Conservation (phyloP, 2,888 invertebrate species). For the Portevinia maculata region DNA sequence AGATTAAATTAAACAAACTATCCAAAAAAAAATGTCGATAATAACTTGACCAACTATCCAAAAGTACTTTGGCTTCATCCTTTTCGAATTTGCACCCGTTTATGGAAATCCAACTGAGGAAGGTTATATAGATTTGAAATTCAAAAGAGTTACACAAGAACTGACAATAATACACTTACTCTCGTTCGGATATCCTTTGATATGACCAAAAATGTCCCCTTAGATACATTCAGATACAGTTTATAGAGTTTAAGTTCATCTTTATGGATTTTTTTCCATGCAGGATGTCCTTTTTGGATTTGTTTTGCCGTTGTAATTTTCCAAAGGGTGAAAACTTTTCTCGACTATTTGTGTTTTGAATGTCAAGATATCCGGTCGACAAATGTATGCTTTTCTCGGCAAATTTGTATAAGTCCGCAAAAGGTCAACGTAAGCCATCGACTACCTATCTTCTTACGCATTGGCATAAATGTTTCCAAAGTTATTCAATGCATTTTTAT, state of each 20-base stretch:
- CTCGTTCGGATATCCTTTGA: conserved; percentile 64
- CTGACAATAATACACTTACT: conserved; percentile 58
- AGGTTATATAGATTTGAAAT: conserved; percentile 48
- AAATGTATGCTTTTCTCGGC: conserved; percentile 25
- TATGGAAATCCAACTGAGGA: conserved; percentile 42
- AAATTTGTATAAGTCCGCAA: conserved; percentile 14
- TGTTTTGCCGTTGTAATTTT: conserved; percentile 33
- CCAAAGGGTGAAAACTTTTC: conserved; percentile 47
- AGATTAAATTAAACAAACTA: too few species aligned
- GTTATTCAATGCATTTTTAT: conserved; percentile 60
- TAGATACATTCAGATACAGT: conserved; percentile 54
- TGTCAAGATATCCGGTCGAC: conserved; percentile 73
- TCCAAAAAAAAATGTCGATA: conserved; percentile 30
- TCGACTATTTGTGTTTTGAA: conserved; percentile 71
- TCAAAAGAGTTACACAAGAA: conserved; percentile 51
- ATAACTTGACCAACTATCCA: conserved; percentile 57
- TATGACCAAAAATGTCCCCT: conserved; percentile 69
- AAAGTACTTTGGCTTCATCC: conserved; percentile 33
- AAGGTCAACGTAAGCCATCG: conserved; percentile 36
- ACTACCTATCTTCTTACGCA: conserved; percentile 30
- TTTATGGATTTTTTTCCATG: conserved; percentile 50
- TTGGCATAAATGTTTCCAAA: conserved; percentile 12
- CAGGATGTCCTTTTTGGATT: conserved; percentile 71
- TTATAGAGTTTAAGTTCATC: conserved; percentile 49
- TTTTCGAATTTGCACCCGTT: conserved; percentile 51